phyloP scores from a whole-genome alignment of 2,888 invertebrate genomes.

The Polymixis flavicincta region DNA sequence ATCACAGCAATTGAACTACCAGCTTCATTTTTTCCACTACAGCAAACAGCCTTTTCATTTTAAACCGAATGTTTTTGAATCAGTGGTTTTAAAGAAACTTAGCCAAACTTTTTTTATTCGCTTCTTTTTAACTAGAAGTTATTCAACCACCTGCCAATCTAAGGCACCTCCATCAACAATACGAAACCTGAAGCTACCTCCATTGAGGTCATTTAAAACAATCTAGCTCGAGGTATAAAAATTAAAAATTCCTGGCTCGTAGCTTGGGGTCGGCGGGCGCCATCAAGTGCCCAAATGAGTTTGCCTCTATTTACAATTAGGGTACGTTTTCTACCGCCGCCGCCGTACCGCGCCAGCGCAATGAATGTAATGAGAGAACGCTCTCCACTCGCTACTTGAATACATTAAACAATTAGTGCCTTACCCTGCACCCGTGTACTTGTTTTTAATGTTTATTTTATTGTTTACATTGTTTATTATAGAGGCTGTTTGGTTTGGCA shows the following conservation, averaged over 20 bases:
- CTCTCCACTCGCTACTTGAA: slow-evolving; percentile 72
- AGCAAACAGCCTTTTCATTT: neutral
- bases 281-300: slow-evolving; percentile 82
- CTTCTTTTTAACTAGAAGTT: neutral
- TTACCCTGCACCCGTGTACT: slow-evolving; percentile 56
- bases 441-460: slow-evolving; percentile 69
- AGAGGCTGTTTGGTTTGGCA: slow-evolving; percentile 49
- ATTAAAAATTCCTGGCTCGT: slow-evolving; percentile 80
- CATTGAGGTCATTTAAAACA: slow-evolving; percentile 60
- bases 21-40: neutral
- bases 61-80: neutral
- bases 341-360: slow-evolving; percentile 52
- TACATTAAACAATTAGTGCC: slow-evolving; percentile 79
- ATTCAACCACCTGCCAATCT: neutral
- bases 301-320: slow-evolving; percentile 82
- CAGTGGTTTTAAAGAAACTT: neutral
- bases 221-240: slow-evolving; percentile 69
- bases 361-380: slow-evolving; percentile 76
- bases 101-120: neutral
- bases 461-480: slow-evolving; percentile 67
- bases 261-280: slow-evolving; percentile 64
- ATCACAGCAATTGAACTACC: neutral
- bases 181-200: slow-evolving; percentile 32
- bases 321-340: slow-evolving; percentile 61
- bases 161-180: neutral